Base-by-base conservation (phyloP, 1,140 invertebrate genomes). In the Drosophila lacteicornis region DNA sequence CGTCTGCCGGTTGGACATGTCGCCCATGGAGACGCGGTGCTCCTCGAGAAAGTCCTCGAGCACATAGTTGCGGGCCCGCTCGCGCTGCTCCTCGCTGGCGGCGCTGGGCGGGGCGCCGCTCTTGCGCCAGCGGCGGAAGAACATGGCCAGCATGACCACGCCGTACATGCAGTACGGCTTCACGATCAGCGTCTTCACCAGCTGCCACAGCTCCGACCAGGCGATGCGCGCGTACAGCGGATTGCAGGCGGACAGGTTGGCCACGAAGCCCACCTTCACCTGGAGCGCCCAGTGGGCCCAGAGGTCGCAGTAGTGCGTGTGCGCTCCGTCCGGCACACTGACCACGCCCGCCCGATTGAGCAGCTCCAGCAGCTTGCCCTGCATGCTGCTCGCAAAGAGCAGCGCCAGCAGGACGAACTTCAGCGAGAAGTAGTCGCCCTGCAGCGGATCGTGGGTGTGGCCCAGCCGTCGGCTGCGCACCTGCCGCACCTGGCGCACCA, bases 161-260 rank as follows among this genome's bases (percentile, higher is more conserved):
- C 92, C 91, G 50, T 92, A 92, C 67, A 93, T 80, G 63, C 91
- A 92, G 36, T 92, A 91, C 0, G 91, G 90, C 57, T 92, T 93
- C 2, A 92, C 84, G 25, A 92, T 81, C 22, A 93, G 62, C 11
- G 88, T 91, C 62, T 90, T 92, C 2, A 92, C 79, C 42, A 92
- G 75, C 36, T 82, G 82, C 91, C 91, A 92, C 2, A 92, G 66
- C 40, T 92, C 90, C 1, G 74, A 65, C 69, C 79, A 80, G 51
- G 83, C 75, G 30, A 92, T 62, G 7, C 80, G 87, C 0, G 73
- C 70, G 55, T 87, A 90, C 6, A 84, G 79, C 15, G 91, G 80
- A 65, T 91, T 92, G 58, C 92, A 93, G 27, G 81, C 86, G 0
- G 82, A 75, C 1, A 92, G 53, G 56, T 87, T 90, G 7, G 90